These are phyloP conservation scores for Cyanocitta stelleri DNA, from an alignment of 2,113 vertebrate genomes.

Conservation along the genomic window DNA sequence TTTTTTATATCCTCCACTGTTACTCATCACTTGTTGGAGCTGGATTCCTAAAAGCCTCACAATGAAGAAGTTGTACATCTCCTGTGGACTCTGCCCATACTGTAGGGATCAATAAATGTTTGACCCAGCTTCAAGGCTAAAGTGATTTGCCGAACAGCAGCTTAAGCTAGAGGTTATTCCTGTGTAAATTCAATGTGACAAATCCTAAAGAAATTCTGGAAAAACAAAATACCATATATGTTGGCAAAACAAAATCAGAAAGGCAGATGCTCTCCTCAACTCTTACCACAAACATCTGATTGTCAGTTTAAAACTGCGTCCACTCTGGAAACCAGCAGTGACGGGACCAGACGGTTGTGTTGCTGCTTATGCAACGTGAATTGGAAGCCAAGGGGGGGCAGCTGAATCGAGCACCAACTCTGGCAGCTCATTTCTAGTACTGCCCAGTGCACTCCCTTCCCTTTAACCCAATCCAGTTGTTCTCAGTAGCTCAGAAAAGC, in stretches of 20 bases:
- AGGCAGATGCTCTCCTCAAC: not conserved
- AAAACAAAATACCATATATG: not conserved
- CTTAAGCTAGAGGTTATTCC: slow-evolving; percentile 8
- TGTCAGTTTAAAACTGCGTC: not conserved
- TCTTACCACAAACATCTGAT: not conserved
- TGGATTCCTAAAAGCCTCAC: not conserved
- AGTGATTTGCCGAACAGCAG: not conserved
- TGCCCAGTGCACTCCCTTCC: not conserved
- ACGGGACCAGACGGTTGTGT: not conserved
- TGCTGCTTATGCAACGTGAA: not conserved
- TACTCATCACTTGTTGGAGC: not conserved
- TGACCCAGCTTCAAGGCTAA: not conserved
- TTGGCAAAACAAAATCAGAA: slow-evolving; percentile 11
- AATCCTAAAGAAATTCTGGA: slow-evolving; percentile 25
- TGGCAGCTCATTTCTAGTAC: not conserved
- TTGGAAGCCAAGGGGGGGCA: not conserved
- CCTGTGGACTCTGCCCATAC: not conserved
- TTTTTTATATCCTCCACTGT: not conserved
- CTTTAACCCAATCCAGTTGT: not conserved
- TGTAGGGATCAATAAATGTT: not conserved
- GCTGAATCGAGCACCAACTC: not conserved
- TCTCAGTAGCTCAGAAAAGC: not conserved
- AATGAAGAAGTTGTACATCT: not conserved
- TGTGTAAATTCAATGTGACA: slow-evolving; percentile 9
- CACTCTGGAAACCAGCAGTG: not conserved